Evolutionary conservation across 2,888 invertebrate genomes (phyloP).

Genomic region (Danaus chrysippus): DNA sequence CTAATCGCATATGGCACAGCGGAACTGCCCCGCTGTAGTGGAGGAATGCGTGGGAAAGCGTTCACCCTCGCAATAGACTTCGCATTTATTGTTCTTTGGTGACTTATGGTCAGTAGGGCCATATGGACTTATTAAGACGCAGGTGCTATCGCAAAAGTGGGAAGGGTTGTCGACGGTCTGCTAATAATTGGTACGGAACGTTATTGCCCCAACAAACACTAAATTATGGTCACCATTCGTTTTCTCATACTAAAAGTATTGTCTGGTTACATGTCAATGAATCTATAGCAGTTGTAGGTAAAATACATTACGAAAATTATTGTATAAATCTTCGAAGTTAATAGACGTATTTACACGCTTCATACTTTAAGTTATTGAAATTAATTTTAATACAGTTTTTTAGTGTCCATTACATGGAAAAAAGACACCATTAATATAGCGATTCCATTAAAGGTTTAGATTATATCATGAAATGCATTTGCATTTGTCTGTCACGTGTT

Average conservation of each 20-base stretch:
- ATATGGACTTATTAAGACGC: conserved; percentile 48
- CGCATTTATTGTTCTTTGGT: conserved; percentile 53
- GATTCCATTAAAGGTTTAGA: conserved; percentile 24
- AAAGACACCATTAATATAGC: conserved; percentile 16
- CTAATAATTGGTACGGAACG: not conserved
- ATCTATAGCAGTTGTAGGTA: too few species aligned
- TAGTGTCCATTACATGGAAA: not conserved
- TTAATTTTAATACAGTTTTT: not conserved
- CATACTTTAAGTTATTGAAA: too few species aligned
- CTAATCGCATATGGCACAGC: conserved; percentile 52
- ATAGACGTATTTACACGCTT: too few species aligned
- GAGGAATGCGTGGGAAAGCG: conserved; percentile 71
- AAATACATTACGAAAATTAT: too few species aligned
- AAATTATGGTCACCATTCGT: too few species aligned
- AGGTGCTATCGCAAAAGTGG: conserved; percentile 26
- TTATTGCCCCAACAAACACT: not conserved
- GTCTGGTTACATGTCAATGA: too few species aligned
- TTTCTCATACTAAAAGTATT: too few species aligned
- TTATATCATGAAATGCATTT: conserved; percentile 20
- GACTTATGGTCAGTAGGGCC: conserved; percentile 70
- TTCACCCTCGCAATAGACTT: conserved; percentile 61
- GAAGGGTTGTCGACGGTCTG: conserved; percentile 8
- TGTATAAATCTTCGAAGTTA: too few species aligned
- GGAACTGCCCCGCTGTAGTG: conserved; percentile 47
- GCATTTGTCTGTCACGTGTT: conserved; percentile 24